phyloP scores from a whole-genome alignment of 2,113 vertebrate species.

The Cottus gobio region DNA sequence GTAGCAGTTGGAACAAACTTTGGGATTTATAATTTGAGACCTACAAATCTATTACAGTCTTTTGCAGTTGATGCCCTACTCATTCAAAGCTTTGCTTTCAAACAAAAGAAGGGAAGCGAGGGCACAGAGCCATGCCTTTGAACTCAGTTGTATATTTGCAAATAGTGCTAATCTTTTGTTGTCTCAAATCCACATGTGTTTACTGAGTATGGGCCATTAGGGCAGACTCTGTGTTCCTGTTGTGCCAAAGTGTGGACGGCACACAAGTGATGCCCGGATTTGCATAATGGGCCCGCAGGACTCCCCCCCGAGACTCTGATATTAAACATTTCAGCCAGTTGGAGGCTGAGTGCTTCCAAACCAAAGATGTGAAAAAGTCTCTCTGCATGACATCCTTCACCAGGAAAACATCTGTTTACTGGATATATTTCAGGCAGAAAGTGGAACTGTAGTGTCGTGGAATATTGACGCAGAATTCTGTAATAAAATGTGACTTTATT shows the following conservation, averaged over 20 bases:
- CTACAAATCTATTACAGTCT: background rate
- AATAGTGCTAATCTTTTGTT: constrained; percentile 84
- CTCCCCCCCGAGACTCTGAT: constrained; percentile 17
- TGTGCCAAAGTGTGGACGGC: constrained; percentile 74
- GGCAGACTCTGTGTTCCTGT: constrained; percentile 62
- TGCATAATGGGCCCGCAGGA: constrained; percentile 70
- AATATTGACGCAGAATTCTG: background rate
- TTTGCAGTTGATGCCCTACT: constrained; percentile 2
- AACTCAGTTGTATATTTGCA: constrained; percentile 83
- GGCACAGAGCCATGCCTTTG: constrained; percentile 68
- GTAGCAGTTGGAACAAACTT: background rate
- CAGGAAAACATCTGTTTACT: background rate
- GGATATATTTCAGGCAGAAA: background rate
- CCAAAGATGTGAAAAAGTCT: background rate
- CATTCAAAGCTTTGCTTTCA: constrained; percentile 44
- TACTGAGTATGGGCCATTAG: constrained; percentile 74
- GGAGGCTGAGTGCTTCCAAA: background rate
- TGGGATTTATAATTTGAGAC: constrained; percentile 12
- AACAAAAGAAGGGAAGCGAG: constrained; percentile 75
- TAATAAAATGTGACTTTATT: background rate
- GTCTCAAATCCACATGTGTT: constrained; percentile 82
- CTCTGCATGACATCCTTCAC: background rate
- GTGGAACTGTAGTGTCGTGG: background rate
- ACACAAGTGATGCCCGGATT: constrained; percentile 66
- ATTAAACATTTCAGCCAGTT: constrained; percentile 42